Evolutionary conservation across 2,113 vertebrate genomes (phyloP).

Genomic region (Strix uralensis): DNA sequence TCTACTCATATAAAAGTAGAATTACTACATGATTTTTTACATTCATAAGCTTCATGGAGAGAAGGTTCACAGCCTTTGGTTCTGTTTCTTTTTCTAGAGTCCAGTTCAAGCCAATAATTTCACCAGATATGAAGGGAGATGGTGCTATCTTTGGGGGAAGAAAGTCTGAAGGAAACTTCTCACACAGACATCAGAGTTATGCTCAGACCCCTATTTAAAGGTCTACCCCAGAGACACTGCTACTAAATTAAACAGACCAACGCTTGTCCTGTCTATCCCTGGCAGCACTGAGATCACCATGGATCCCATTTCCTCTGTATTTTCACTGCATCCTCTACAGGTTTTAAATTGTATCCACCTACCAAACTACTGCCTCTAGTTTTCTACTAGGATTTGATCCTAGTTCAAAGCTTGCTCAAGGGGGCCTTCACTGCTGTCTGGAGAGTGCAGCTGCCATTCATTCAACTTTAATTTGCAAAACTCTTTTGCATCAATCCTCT

Average conservation of each 20-base stretch:
- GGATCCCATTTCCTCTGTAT: not conserved
- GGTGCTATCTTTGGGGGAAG: fast-evolving
- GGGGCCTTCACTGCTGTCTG: not conserved
- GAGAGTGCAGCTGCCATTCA: not conserved
- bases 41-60: not conserved
- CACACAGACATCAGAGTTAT: not conserved
- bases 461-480: not conserved
- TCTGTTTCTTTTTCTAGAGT: not conserved
- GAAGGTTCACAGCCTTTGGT: not conserved
- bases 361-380: not conserved
- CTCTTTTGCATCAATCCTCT: not conserved
- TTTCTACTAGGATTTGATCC: not conserved
- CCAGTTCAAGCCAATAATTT: not conserved
- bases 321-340: not conserved
- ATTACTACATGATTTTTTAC: not conserved
- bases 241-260: not conserved
- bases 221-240: not conserved
- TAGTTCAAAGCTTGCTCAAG: not conserved
- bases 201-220: not conserved
- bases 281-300: not conserved
- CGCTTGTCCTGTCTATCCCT: not conserved
- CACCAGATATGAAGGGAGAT: not conserved
- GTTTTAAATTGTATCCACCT: not conserved
- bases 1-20: not conserved
- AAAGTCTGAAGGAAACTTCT: not conserved